Base-by-base conservation (phyloP, 2,888 invertebrate genomes). In the Lithophane socia region DNA sequence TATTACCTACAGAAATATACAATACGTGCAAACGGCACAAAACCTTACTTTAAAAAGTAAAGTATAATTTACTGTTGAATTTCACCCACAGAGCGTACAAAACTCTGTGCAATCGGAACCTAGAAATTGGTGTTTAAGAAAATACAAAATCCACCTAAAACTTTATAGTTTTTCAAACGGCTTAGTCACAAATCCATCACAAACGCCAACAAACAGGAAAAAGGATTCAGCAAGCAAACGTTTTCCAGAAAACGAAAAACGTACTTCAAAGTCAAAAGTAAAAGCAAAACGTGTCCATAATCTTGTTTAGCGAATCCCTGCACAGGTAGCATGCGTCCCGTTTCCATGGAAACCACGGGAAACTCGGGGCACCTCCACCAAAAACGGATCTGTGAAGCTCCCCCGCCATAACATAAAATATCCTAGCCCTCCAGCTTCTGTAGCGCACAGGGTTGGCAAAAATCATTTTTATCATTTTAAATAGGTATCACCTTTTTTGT, bases 271-370 rank as follows among this genome's bases (percentile, higher is more conserved):
- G 75, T 74, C 54, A 78, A 80, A 86, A 86, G 70, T 71, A 76
- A 74, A 79, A 79, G 21, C 68, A 60, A 75, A 65, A 58, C 58
- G 49, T 29, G 67, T 49, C 56, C 54, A 64, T 76, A 86, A 82
- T 82, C 82, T 77, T 74, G 75, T 86, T 79, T 81, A 82, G 74
- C 76, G 71, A 71, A 67, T 65, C 77, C 72, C 54, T 75, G 70
- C 80, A 70, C 81, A 85, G 85, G 83, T 82, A 82, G 86, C 83
- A 80, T 63, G 88, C 86, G 88, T 90, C 85, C 85, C 84, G 94
- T 95, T 90, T 75, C 92, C 91, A 93, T 93, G 86, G 91, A 85
- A 92, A 95, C 94, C 83, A 58, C n/a, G 13, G 63, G 18, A 64
- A 49, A 49, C 37, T 58, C 29, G 54, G 56, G 29, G 88, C 82